Base-by-base conservation (phyloP, 2,888 invertebrate species). In the Morpho achilles region DNA sequence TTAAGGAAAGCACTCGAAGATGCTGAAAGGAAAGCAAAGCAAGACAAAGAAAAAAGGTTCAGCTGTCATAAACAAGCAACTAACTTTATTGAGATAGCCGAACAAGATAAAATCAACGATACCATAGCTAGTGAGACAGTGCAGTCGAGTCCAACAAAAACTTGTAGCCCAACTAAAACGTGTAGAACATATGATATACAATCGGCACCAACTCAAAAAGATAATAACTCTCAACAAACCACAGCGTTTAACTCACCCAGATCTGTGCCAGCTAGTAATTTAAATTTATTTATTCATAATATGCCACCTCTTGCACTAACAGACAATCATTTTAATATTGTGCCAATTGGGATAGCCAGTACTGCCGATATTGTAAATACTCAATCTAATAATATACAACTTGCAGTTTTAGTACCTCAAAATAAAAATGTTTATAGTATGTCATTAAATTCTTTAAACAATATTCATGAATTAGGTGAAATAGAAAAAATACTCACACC, bases 1-100 rank as follows among this genome's bases (percentile, higher is more conserved):
- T 92, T 97, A 79, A 92, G 94, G 70, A 94, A 94, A 74, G 96
- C 96, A 1, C 91, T 97, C 48, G 94, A 95, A 72, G 93, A 94
- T 58, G 96, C 96, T 0, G 95, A 95, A 69, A 93, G 93, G 68
- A 93, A 94, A 45, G 96, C 96, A 0, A 93, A 92, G 68, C 85
- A 93, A 67, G 94, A 94, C 58, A 94, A 93, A 71, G 92, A 92
- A 66, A 92, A 91, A 71, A 85, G 82, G 55, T 88, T 85, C 67
- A 80, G 68, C 44, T 75, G 70, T 59, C 77, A 83, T 39, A 87
- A 81, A 66, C 81, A 81, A 73, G 76, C 71, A 53, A 51, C 68
- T 5, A 71, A 67, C 61, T 61, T 68, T 8, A 76, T 67, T 62
- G 55, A 72, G 9, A 65, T 66, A 53, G 78, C 71, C 60, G 58